Evolutionary conservation across 30 jellyfish, hydroid and myxozoan species (phyloP), one percentile per base, ranked within the genome.

Genomic region (Turritopsis rubra): DNA sequence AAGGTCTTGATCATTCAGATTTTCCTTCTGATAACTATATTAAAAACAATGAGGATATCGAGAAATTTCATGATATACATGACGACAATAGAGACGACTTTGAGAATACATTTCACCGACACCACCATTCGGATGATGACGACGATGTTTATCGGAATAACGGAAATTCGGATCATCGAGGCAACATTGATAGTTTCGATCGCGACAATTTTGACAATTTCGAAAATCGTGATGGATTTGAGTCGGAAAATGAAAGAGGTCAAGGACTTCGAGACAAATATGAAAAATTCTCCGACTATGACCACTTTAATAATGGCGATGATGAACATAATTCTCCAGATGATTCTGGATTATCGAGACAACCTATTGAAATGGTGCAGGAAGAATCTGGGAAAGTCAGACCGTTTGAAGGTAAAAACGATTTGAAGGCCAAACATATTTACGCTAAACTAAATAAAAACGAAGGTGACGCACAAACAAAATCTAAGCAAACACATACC

Each of bases 311-410:
- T n/a, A 81, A 68, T 52, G 25, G 29, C 1, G 78, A 25, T 23
- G 66, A 79, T 21, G 87, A 71, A 16, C 26, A 26, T 27, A 30
- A 81, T 7, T 9, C 54, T 21, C 31, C 54, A 21, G 19, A 21
- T 68, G 31, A 20, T 75, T 52, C 52, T 71, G 79, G 60, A 41
- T 13, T 41, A 41, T 41, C 16, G 79, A 68, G 28, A 53, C 81
- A 22, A 54, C 88, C 94, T 1, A 89, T 89, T 52, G 96, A 89
- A 80, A 81, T 89, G 80, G 87, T 89, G 8, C 96, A 89, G 65
- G 96, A 89, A 29, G 88, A 74, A 19, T 30, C 89, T 7, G 96
- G 96, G 8, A 84, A 85, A 81, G 24, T 84, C 8, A 68, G 30
- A 68, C 77, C 77, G 9, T 1, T 68, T n/a, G 31, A 68, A 68